Percentiles rank a stretch among this genome's conserved stretches.
phyloP scores from a whole-genome alignment of 2,113 vertebrate genomes.

The Macquaria ambigua region DNA sequence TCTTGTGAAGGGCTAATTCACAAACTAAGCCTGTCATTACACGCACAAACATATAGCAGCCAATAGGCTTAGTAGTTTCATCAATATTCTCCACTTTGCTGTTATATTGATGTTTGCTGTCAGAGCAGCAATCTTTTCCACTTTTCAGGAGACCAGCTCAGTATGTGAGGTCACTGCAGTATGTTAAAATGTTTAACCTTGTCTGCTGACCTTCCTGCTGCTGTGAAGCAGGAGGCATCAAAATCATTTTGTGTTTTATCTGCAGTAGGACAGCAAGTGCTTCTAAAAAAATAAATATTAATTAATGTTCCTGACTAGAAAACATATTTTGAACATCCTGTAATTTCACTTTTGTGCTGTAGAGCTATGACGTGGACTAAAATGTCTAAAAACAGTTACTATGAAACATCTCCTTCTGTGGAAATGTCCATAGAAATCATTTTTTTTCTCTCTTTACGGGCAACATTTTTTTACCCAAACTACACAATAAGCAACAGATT shows the following conservation, averaged over 20 bases:
- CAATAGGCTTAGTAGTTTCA: conserved; percentile 12
- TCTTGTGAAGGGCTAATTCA: neutral
- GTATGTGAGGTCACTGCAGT: conserved; percentile 17
- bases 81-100: conserved; percentile 23
- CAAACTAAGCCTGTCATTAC: conserved; percentile 14
- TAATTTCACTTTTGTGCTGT: neutral
- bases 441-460: neutral
- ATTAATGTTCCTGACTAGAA: neutral
- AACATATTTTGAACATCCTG: neutral
- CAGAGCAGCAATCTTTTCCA: neutral
- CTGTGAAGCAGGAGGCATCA: neutral
- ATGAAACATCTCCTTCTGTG: too few relatives aligned
- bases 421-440: neutral
- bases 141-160: conserved; percentile 5
- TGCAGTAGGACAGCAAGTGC: neutral
- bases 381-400: neutral
- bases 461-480: neutral
- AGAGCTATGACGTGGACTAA: neutral
- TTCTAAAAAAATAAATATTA: neutral
- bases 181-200: conserved; percentile 24
- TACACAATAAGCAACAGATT: neutral
- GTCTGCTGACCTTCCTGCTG: neutral
- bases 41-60: neutral
- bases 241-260: neutral
- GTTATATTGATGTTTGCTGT: conserved; percentile 28